Base-by-base conservation (phyloP, 2,797 vertebrate genomes). In the Semotilus atromaculatus region DNA sequence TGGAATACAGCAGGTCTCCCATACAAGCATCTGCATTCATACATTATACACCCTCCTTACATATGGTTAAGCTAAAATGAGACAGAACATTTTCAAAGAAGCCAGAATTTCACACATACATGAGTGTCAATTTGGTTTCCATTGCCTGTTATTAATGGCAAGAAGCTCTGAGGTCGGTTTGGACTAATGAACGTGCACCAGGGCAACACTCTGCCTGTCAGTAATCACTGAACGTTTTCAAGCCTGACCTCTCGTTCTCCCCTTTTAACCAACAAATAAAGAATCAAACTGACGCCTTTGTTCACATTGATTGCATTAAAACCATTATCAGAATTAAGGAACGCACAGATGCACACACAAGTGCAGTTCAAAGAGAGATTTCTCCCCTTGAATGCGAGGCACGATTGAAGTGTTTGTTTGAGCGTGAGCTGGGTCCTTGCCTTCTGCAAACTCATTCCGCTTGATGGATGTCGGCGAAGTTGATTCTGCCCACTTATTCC, bases 251-350 rank as follows among this genome's bases (percentile, higher is more conserved):
- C 21, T 82, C 11, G 0, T 66, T 43, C 23, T 60, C 62, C 86
- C 79, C 85, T 71, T 80, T 88, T 81, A 78, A 86, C 84, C 80
- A 83, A 89, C 88, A 88, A 88, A 89, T 83, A 82, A 88, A 81
- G 81, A 77, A 88, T 83, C 84, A 85, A 81, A 89, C 74, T 40
- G 38, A 77, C 0, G 38, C 71, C 67, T 87, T 86, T 82, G 31
- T 85, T 88, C 36, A 3, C 67, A 81, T 55, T 58, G 53, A 84
- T 76, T 82, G 70, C 85, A 85, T 89, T 87, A 88, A 80, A 86
- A 83, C 40, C 82, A 86, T 86, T 85, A 83, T 86, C 53, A 85
- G 78, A 85, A 82, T 86, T 82, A 60, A 79, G 71, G 43, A 87
- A 55, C 2, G 36, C 85, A 62, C 38, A 66, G 38, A 53, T 48